Evolutionary conservation across 2,797 vertebrate genomes (phyloP), one percentile per base, ranked within the genome.

Genomic region (Perdix hodgsoniae): DNA sequence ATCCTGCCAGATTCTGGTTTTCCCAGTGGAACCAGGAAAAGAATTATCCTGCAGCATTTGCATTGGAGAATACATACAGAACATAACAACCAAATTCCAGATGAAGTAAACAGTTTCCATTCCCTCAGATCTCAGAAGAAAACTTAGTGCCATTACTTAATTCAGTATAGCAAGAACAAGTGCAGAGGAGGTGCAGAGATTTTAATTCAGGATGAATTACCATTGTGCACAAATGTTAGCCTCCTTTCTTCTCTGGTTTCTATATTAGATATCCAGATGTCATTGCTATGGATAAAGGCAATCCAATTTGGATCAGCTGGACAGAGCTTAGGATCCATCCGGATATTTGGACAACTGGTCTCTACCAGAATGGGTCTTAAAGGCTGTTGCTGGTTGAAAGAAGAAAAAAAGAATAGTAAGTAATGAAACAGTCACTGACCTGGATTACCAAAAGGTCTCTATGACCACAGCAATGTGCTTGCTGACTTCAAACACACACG

Each of bases 311-410:
- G 98, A 95, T 98, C 98, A 82, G 97, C 98, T 27, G 98, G 98
- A 92, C 98, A 98, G 47, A 98, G 95, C 82, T 98, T 98, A 83
- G 98, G 98, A 96, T 98, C 98, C 98, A 98, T 98, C 63, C 98
- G 97, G 95, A 98, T 98, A 73, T 98, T 98, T 37, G 98, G 98
- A 95, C 98, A 98, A 93, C 97, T 97, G 65, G 98, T 98, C 94
- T 98, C 98, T 75, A 98, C 96, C 85, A 98, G 96, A 91, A 95
- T 95, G 67, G 98, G 98, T 86, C 96, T 96, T 93, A 98, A 95
- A 67, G 98, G 98, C 77, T 98, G 98, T 95, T 98, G 98, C 98
- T 98, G 93, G 86, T 93, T 31, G 45, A 95, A 95, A 91, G 67
- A 39, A 45, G 81, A 50, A 87, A 21, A 57, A 87, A 21, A 90